phyloP scores from a whole-genome alignment of 35 echinoderm and acorn worm species.

The Antedon bifida region DNA sequence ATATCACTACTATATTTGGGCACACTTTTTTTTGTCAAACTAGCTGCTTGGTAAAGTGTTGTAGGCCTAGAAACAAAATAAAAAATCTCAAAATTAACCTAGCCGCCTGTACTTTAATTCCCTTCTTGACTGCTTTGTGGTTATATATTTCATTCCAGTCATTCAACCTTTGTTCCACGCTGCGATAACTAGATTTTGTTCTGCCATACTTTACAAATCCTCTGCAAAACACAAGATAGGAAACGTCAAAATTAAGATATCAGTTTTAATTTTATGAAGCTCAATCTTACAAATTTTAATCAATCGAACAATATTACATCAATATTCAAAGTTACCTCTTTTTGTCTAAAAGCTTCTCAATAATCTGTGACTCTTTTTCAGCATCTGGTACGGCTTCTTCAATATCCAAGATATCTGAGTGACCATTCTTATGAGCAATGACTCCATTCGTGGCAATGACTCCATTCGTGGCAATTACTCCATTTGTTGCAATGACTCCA shows the following conservation, averaged over 20 bases:
- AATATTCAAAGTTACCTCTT: conserved; percentile 37
- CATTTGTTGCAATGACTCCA: conserved; percentile 11
- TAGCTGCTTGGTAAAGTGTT: no score
- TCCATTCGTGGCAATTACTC: background rate
- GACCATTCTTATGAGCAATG: background rate
- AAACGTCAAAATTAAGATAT: no score
- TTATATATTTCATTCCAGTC: conserved; percentile 98
- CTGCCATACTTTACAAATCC: conserved; percentile 85
- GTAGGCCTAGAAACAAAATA: no score
- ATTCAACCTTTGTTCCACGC: conserved; percentile 33
- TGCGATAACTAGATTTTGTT: conserved; percentile 65
- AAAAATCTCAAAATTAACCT: no score
- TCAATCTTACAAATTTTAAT: no score
- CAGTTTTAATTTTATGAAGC: no score
- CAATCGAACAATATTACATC: background rate
- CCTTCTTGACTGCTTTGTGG: conserved; percentile 61
- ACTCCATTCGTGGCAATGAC: conserved; percentile 13
- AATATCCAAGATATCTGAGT: conserved; percentile 48
- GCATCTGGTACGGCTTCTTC: conserved; percentile 69
- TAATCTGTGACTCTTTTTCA: conserved; percentile 42
- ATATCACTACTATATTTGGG: no score
- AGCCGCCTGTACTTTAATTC: conserved; percentile 71
- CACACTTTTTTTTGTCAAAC: no score
- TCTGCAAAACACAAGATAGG: conserved; percentile 14
- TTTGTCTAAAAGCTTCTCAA: conserved; percentile 74